Conservation (phyloP, 2,797 vertebrate species). For the Eidolon dupreanum region DNA sequence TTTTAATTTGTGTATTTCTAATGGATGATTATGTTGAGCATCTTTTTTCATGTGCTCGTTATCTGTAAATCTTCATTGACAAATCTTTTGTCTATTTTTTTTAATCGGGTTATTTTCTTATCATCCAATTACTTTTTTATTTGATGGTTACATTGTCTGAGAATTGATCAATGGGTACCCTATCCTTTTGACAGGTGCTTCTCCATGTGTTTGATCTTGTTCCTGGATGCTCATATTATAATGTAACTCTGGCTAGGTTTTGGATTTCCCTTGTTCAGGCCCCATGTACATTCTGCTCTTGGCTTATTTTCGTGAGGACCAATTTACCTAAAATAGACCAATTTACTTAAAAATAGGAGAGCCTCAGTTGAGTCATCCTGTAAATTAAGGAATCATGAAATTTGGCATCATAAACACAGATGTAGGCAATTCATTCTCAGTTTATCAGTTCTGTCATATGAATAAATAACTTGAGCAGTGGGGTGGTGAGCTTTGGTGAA, state of each 20-base stretch:
- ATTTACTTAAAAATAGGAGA: neutral
- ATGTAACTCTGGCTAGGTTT: neutral
- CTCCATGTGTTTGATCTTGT: neutral
- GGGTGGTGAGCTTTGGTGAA: neutral
- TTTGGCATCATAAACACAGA: neutral
- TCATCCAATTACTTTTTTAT: neutral
- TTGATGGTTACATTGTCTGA: neutral
- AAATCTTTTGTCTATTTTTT: neutral
- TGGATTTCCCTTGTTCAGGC: neutral
- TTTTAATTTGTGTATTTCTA: slow-evolving; percentile 1
- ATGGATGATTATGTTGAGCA: neutral
- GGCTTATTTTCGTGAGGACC: neutral
- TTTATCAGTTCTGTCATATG: neutral
- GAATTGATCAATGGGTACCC: neutral
- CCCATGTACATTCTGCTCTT: neutral
- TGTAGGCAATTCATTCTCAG: neutral
- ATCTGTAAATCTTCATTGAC: neutral
- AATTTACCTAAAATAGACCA: neutral
- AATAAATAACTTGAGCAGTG: neutral
- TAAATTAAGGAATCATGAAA: slow-evolving; percentile 7
- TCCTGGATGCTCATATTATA: neutral
- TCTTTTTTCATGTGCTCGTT: neutral
- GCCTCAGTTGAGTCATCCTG: neutral
- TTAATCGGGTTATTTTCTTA: neutral
- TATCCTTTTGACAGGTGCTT: neutral